Evolutionary conservation across 1,140 invertebrate species (phyloP).

Genomic region (Danaus plexippus): DNA sequence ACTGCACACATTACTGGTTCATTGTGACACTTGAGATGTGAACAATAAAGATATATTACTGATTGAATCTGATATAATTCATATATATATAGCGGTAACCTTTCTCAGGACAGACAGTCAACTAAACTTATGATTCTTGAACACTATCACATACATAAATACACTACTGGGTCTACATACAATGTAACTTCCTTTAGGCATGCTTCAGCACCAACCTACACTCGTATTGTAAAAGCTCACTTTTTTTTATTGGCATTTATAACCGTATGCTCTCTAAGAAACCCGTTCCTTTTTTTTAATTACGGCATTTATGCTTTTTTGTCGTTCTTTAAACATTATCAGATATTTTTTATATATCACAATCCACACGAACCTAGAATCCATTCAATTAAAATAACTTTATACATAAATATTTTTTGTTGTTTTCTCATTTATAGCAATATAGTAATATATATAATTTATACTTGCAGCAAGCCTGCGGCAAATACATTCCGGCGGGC

Average conservation of each 20-base stretch:
- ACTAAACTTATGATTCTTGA: not conserved
- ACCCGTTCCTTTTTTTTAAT: no score
- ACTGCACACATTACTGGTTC: constrained; percentile 51
- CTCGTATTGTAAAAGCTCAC: constrained; percentile 21
- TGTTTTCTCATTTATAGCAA: not conserved
- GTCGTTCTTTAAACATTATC: no score
- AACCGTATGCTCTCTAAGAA: no score
- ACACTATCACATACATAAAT: constrained; percentile 18
- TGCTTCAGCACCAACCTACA: constrained; percentile 32
- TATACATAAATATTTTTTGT: not conserved
- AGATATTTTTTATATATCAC: no score
- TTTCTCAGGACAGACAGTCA: no score
- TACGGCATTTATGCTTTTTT: no score
- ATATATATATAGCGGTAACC: no score
- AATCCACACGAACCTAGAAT: no score
- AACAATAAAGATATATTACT: no score
- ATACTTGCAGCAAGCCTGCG: constrained; percentile 79
- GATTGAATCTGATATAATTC: no score
- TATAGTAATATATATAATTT: constrained; percentile 16
- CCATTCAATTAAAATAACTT: no score
- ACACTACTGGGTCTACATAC: constrained; percentile 54
- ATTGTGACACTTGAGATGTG: constrained; percentile 5
- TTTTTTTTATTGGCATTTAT: constrained; percentile 3
- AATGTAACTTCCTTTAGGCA: constrained; percentile 23
- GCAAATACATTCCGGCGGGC: constrained; percentile 86